Base-by-base conservation (phyloP, 2,888 invertebrate genomes). In the Hemithea aestivaria region DNA sequence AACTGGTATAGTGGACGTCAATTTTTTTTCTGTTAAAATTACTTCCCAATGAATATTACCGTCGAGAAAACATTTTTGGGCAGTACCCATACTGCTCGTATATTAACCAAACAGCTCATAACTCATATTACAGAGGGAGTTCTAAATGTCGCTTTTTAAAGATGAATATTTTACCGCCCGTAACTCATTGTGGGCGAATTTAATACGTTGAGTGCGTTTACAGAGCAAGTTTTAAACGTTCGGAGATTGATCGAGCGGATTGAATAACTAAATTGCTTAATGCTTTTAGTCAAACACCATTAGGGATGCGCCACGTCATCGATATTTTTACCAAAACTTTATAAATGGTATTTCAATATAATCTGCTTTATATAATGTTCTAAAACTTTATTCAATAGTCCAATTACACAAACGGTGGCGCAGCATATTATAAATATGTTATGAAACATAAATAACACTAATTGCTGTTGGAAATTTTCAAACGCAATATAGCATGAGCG, bases 191-290 rank as follows among this genome's bases (percentile, higher is more conserved):
- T 66, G 72, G 68, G 66, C 56, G 69, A 76, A 76, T 78, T 80
- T 81, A 83, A 84, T 85, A 81, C 73, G 62, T 72, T 78, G 70
- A 83, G 80, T 82, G 79, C 75, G 71, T 73, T 78, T 70, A 68
- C 66, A 66, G 58, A 59, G 48, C 52, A 70, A 73, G 62, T 73
- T 78, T 73, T 72, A 70, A 72, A 75, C 73, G 63, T 40, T 41
- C 5, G 31, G 55, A 56, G 66, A 68, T 62, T 66, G 67, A 70
- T 73, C 54, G 58, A 43, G 16, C 22, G 51, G 59, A 60, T 68
- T 64, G 58, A 43, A 56, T 66, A 54, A 58, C 61, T 63, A 62
- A 63, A 35, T 43, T 27, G 41, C 25, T 40, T 40, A 48, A 50
- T 51, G 48, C 48, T 48, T 45, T 51, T 48, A 48, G 35, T 9